Conservation (phyloP, 1,140 invertebrate genomes). For the Fragariocoptes setiger region DNA sequence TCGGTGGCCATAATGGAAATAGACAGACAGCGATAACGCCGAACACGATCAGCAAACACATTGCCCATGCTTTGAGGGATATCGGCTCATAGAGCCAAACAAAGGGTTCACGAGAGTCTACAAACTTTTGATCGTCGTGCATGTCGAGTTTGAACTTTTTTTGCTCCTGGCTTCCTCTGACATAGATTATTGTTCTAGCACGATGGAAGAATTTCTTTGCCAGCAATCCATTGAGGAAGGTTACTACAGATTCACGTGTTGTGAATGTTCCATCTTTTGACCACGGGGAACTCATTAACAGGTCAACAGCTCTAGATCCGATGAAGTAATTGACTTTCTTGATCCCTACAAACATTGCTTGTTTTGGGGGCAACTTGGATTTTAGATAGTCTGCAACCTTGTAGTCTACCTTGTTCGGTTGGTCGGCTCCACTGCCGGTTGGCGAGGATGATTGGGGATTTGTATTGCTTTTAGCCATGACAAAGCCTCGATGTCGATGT, state of each 20-base stretch:
- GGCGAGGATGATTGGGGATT: neutral
- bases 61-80: slow-evolving; percentile 77
- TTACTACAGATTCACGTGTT: slow-evolving; percentile 33
- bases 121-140: slow-evolving; percentile 73
- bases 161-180: slow-evolving; percentile 26
- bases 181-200: slow-evolving; percentile 50
- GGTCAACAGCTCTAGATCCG: slow-evolving; percentile 59
- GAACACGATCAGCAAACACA: slow-evolving; percentile 60
- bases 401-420: slow-evolving; percentile 67
- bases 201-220: slow-evolving; percentile 78
- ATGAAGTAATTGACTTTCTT: slow-evolving; percentile 91
- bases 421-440: slow-evolving; percentile 20
- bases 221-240: slow-evolving; percentile 27
- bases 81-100: slow-evolving; percentile 98
- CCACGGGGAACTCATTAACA: slow-evolving; percentile 66
- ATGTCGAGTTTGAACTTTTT: slow-evolving; percentile 54
- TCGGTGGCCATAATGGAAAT: slow-evolving; percentile 84
- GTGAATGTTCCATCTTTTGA: slow-evolving; percentile 40
- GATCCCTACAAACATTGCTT: slow-evolving; percentile 57
- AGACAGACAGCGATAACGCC: slow-evolving; percentile 81
- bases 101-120: slow-evolving; percentile 74
- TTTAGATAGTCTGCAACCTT: slow-evolving; percentile 68
- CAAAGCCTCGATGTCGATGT: too few species aligned
- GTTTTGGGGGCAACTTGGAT: slow-evolving; percentile 64
- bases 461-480: too few species aligned